phyloP scores from a whole-genome alignment of 2,888 invertebrate species.

The Incurvaria masculella region DNA sequence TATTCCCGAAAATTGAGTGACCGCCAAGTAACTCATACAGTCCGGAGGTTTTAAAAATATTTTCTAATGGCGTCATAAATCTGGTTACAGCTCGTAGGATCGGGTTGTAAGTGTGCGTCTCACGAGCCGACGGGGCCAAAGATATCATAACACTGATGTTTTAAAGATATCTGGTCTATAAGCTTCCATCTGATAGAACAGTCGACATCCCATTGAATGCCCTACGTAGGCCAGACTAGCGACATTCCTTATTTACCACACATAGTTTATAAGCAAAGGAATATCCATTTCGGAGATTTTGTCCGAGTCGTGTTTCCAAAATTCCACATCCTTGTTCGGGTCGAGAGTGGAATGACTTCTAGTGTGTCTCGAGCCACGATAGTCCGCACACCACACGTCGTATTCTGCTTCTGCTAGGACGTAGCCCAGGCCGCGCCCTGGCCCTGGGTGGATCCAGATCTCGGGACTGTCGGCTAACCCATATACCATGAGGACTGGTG shows the following conservation, averaged over 20 bases:
- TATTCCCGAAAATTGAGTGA: neutral
- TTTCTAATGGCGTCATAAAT: neutral
- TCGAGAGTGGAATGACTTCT: constrained; percentile 23
- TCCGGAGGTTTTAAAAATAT: neutral
- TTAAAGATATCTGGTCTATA: neutral
- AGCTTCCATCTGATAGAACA: neutral
- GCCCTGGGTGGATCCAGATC: constrained; percentile 39
- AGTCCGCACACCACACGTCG: constrained; percentile 42
- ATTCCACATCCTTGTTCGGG: neutral
- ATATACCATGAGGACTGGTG: constrained; percentile 36
- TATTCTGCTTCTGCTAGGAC: constrained; percentile 32
- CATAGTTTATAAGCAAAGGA: neutral
- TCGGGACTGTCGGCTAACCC: constrained; percentile 44
- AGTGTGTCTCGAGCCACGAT: constrained; percentile 43
- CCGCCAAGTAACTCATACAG: neutral
- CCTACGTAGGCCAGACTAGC: neutral
- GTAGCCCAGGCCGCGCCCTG: constrained; percentile 31
- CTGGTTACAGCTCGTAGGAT: neutral
- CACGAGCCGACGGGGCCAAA: neutral
- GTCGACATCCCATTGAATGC: neutral
- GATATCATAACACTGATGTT: neutral
- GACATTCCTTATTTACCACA: neutral
- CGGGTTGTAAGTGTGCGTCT: neutral
- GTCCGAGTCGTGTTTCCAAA: neutral
- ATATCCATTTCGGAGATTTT: neutral